Conservation (phyloP, 2,888 invertebrate species). For the Frankliniella fusca region DNA sequence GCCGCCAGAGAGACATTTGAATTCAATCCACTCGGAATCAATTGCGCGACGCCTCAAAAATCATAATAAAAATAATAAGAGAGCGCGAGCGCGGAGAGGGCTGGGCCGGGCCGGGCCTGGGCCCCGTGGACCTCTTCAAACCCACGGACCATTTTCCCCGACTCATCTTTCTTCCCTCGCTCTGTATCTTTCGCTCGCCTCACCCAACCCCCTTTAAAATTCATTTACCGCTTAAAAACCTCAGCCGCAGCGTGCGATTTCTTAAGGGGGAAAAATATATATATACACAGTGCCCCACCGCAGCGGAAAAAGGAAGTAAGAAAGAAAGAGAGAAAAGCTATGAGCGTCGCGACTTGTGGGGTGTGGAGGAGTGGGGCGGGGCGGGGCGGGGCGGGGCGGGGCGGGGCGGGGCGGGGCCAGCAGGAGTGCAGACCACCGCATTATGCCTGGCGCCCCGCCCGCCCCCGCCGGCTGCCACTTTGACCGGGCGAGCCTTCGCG, state of each 20-base stretch:
- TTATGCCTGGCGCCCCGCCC: no score
- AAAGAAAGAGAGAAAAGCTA: not conserved
- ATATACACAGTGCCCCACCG: constrained; percentile 4
- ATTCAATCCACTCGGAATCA: constrained; percentile 21
- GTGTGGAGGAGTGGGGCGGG: not conserved
- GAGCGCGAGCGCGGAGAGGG: not conserved
- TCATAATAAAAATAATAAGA: constrained; percentile 24
- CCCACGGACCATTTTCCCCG: not conserved
- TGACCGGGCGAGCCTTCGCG: not conserved
- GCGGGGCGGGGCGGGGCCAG: not conserved
- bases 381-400: not conserved
- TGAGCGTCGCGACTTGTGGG: not conserved
- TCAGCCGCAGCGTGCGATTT: not conserved
- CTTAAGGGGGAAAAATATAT: not conserved
- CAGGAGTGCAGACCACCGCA: not conserved
- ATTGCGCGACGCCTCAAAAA: not conserved
- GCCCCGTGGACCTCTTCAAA: not conserved
- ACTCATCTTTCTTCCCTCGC: not conserved
- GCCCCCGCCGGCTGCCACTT: not conserved
- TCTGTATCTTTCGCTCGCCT: not conserved
- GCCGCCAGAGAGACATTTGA: not conserved
- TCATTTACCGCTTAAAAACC: constrained; percentile 6
- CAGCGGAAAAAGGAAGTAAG: not conserved
- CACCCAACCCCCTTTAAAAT: not conserved
- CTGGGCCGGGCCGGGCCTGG: not conserved